Evolutionary conservation across 2,888 invertebrate genomes (phyloP).

Genomic region (Aradus depressus): DNA sequence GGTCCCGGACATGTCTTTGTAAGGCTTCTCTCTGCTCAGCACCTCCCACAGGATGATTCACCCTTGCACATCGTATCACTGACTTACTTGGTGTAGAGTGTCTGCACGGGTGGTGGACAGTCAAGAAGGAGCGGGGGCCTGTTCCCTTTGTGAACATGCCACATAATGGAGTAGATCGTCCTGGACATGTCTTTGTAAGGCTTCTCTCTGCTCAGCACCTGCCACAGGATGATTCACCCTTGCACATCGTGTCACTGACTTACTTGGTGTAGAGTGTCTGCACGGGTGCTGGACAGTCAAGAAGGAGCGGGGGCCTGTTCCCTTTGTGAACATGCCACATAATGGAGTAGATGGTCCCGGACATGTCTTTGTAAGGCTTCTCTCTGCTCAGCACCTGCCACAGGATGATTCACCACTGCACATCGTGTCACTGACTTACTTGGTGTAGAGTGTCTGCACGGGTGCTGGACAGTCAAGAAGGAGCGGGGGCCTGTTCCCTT

Average conservation of each 20-base stretch:
- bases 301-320: conserved; percentile 74
- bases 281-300: conserved; percentile 76
- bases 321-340: conserved; percentile 95
- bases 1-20: conserved; percentile 70
- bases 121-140: conserved; percentile 77
- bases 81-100: conserved; percentile 66
- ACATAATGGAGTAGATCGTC: conserved; percentile 82
- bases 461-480: conserved; percentile 78
- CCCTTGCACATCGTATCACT: too few species aligned
- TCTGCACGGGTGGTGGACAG: conserved; percentile 78
- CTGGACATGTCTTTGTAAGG: conserved; percentile 80
- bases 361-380: conserved; percentile 80
- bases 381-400: conserved; percentile 91
- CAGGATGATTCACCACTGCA: conserved; percentile 94
- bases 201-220: conserved; percentile 77
- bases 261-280: conserved; percentile 78
- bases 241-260: too few species aligned
- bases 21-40: conserved; percentile 77
- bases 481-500: conserved; percentile 77
- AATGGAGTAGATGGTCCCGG: conserved; percentile 72
- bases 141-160: conserved; percentile 87
- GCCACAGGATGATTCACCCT: conserved; percentile 98
- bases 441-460: conserved; percentile 79
- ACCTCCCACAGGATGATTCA: conserved; percentile 98
- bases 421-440: conserved; percentile 43